Percentiles rank a stretch among this genome's conserved stretches.
phyloP scores from a whole-genome alignment of 2,888 invertebrate species.

The Idaea straminata region DNA sequence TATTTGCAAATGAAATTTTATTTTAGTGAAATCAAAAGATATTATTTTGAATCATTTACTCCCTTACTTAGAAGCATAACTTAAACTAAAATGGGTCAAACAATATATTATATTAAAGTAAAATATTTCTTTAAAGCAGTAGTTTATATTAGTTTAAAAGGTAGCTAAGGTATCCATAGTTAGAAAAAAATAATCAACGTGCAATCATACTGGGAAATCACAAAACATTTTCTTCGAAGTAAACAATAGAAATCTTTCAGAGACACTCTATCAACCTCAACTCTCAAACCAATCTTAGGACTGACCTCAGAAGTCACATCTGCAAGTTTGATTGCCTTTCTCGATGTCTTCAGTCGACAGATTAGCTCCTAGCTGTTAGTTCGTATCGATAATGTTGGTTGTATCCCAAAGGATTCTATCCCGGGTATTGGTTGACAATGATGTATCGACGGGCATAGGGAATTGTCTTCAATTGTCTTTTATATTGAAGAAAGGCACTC shows the following conservation, averaged over 20 bases:
- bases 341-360: slow-evolving; percentile 46
- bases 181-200: too few relatives aligned
- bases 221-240: slow-evolving; percentile 5
- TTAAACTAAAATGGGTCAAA: too few relatives aligned
- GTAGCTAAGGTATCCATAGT: too few relatives aligned
- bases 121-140: too few relatives aligned
- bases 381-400: slow-evolving; percentile 31
- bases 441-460: slow-evolving; percentile 31
- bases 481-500: slow-evolving; percentile 1
- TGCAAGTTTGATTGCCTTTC: slow-evolving; percentile 70
- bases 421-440: slow-evolving; percentile 42
- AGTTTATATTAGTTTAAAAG: too few relatives aligned
- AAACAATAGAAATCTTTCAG: not conserved
- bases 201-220: not conserved
- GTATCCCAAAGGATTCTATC: slow-evolving; percentile 33
- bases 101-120: too few relatives aligned
- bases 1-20: too few relatives aligned
- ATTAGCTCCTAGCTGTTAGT: slow-evolving; percentile 42
- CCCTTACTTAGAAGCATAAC: too few relatives aligned
- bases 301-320: slow-evolving; percentile 61
- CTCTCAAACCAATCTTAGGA: slow-evolving; percentile 37
- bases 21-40: too few relatives aligned
- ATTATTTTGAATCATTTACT: too few relatives aligned
- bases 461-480: slow-evolving; percentile 15
- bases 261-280: slow-evolving; percentile 25